Conservation (phyloP, 2,888 invertebrate species). For the Acrobasis suavella region DNA sequence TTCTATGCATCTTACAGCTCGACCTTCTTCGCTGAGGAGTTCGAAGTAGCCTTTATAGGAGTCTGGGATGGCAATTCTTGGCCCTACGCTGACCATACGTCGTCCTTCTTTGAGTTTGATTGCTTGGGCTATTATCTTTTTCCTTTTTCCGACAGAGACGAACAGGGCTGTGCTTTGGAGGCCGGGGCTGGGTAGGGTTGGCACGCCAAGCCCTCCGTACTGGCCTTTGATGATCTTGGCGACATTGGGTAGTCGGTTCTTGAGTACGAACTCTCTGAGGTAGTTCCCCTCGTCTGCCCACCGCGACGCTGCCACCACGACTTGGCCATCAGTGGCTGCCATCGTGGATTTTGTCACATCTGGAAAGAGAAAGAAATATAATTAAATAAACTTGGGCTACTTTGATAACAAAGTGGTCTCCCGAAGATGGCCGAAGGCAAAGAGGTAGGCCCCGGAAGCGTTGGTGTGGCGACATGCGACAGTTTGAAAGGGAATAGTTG, state of each 20-base stretch:
- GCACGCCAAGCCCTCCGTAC: conserved; percentile 94
- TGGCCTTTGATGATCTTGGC: conserved; percentile 97
- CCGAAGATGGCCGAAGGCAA: too few species aligned
- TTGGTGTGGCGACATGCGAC: too few species aligned
- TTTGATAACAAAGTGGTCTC: too few species aligned
- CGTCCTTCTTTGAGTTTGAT: conserved; percentile 95
- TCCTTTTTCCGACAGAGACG: conserved; percentile 91
- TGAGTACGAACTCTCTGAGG: conserved; percentile 88
- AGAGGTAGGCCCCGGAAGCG: too few species aligned
- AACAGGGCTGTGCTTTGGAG: conserved; percentile 93
- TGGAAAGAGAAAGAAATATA: conserved; percentile 63
- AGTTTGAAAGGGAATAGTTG: too few species aligned
- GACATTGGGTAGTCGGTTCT: conserved; percentile 90
- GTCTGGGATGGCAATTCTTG: conserved; percentile 94
- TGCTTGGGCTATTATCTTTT: conserved; percentile 93
- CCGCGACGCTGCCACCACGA: conserved; percentile 92
- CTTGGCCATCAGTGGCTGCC: conserved; percentile 96
- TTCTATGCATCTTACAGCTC: conserved; percentile 94
- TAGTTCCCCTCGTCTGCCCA: conserved; percentile 89
- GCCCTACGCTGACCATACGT: conserved; percentile 89
- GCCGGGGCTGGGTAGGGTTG: conserved; percentile 92
- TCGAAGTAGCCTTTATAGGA: conserved; percentile 96
- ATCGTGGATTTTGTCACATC: conserved; percentile 83
- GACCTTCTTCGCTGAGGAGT: conserved; percentile 95
- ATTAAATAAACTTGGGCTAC: too few species aligned